Percentiles rank a stretch among this genome's conserved stretches.
Conservation (phyloP, 2,888 invertebrate species). For the Drosophila siamana region DNA sequence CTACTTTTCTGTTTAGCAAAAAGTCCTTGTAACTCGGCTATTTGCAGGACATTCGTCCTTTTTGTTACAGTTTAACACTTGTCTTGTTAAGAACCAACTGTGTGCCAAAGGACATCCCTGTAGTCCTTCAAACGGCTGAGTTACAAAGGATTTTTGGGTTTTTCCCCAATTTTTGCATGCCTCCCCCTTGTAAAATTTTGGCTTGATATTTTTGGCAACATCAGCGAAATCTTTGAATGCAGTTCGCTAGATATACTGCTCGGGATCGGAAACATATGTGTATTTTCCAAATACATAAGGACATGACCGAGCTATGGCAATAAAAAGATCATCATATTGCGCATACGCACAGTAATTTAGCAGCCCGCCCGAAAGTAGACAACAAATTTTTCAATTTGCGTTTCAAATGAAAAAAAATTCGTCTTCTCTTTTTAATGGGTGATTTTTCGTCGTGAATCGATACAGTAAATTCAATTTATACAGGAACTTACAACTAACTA, state of each 20-base stretch:
- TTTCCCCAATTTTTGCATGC: background rate
- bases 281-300: background rate
- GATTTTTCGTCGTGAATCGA: constrained; percentile 19
- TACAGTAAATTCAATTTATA: constrained; percentile 58
- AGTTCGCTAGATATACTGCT: background rate
- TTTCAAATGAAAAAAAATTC: constrained; percentile 23
- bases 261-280: background rate
- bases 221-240: background rate
- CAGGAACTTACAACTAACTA: constrained; percentile 52
- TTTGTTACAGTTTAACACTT: background rate
- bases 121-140: constrained; percentile 3
- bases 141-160: background rate
- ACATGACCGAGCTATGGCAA: background rate
- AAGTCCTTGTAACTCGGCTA: background rate
- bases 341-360: no score
- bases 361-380: constrained; percentile 32
- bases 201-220: background rate
- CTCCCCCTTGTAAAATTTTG: background rate
- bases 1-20: background rate
- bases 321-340: background rate
- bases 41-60: constrained; percentile 17
- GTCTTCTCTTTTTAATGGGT: constrained; percentile 33
- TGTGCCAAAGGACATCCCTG: constrained; percentile 10
- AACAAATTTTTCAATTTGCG: background rate
- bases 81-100: background rate